Percentiles rank a stretch among this genome's conserved stretches.
These are phyloP conservation scores for Lethenteron reissneri DNA, from an alignment of 2,113 vertebrate species.

Conservation along the genomic window DNA sequence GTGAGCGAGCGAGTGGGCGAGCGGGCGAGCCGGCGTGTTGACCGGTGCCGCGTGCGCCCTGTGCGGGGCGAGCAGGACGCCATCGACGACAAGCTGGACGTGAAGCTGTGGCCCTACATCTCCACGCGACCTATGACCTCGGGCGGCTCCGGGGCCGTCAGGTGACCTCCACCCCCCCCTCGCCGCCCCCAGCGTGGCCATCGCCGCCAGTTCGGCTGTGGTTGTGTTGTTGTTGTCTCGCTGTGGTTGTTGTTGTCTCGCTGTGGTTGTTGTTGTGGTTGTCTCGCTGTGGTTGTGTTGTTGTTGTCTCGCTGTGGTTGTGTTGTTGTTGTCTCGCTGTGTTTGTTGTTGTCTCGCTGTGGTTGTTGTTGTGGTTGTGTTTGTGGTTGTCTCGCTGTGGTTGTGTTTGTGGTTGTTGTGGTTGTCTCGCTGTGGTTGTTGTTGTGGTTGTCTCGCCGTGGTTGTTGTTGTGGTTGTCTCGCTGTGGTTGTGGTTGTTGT, in stretches of 20 bases:
- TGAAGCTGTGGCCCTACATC: background rate
- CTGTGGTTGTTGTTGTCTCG: background rate
- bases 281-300: background rate
- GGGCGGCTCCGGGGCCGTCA: background rate
- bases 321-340: background rate
- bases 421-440: background rate
- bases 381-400: background rate
- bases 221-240: background rate
- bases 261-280: background rate
- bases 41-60: background rate
- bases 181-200: background rate
- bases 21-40: background rate
- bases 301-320: background rate
- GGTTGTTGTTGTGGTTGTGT: background rate
- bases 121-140: background rate
- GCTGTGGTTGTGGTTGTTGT: no score
- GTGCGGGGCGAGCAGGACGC: background rate
- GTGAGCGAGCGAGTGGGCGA: background rate
- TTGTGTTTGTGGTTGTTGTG: background rate
- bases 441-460: background rate
- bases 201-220: background rate
- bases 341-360: background rate
- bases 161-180: background rate
- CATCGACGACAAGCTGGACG: constrained; percentile 4
- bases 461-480: background rate